Conservation (phyloP, 2,888 invertebrate species). For the Gortyna flavago region DNA sequence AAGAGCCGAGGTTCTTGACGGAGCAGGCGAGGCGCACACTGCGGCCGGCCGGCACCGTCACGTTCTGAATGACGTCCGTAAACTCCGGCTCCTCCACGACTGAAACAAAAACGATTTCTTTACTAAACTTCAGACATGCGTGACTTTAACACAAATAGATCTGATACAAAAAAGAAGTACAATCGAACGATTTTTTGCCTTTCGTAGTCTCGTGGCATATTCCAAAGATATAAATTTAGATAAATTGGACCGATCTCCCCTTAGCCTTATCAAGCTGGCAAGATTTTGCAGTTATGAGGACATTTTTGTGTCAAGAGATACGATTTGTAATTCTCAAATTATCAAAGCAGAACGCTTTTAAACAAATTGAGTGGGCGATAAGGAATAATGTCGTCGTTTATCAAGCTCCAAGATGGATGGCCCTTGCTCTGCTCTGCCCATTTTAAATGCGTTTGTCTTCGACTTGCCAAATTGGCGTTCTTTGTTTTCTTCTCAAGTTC, state of each 20-base stretch:
- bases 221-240: constrained; percentile 78
- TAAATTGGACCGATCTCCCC: constrained; percentile 78
- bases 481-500: constrained; percentile 85
- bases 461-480: constrained; percentile 89
- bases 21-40: constrained; percentile 97
- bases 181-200: constrained; percentile 36
- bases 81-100: constrained; percentile 96
- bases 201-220: constrained; percentile 60
- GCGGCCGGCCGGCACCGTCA: constrained; percentile 96
- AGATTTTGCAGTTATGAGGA: constrained; percentile 84
- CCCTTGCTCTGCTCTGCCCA: constrained; percentile 89
- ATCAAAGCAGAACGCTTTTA: constrained; percentile 90
- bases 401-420: constrained; percentile 89
- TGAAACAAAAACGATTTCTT: constrained; percentile 87
- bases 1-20: constrained; percentile 96
- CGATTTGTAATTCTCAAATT: constrained; percentile 90
- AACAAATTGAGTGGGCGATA: constrained; percentile 90
- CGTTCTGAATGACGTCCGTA: constrained; percentile 96
- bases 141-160: constrained; percentile 17
- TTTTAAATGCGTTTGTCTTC: constrained; percentile 90
- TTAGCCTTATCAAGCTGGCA: constrained; percentile 79
- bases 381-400: constrained; percentile 90
- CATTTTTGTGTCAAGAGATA: constrained; percentile 88
- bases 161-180: constrained; percentile 7
- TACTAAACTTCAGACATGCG: constrained; percentile 19